A percentile compares a stretch with the other conserved stretches of the same genome.
Evolutionary conservation across 2,113 vertebrate species (phyloP).

Genomic region (Phyllopteryx taeniolatus): DNA sequence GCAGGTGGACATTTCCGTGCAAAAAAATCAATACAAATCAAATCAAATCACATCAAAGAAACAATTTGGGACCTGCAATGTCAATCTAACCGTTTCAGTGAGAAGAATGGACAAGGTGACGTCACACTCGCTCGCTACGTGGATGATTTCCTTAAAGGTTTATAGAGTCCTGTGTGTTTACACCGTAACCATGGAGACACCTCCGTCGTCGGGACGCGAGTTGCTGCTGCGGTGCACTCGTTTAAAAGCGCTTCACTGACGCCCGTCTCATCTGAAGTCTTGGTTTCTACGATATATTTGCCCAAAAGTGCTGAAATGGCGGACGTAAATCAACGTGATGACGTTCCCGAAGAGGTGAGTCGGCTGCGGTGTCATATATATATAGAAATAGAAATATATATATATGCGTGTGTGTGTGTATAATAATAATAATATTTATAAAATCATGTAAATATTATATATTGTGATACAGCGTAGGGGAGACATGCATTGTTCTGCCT

Average conservation of each 20-base stretch:
- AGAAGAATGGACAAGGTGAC: neutral
- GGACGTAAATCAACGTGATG: neutral
- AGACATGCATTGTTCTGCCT: too few species aligned
- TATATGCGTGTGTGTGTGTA: too few species aligned
- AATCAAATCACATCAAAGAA: too few species aligned
- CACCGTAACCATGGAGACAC: slow-evolving; percentile 54
- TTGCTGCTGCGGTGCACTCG: neutral
- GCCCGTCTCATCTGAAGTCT: neutral
- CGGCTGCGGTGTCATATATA: too few species aligned
- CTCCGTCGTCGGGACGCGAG: slow-evolving; percentile 24
- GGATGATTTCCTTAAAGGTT: neutral
- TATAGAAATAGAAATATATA: too few species aligned
- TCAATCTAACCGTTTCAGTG: too few species aligned
- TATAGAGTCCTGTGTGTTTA: neutral
- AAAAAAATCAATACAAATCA: too few species aligned
- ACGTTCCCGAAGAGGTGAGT: neutral
- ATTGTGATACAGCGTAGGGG: too few species aligned
- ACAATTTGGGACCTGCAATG: too few species aligned
- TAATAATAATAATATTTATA: too few species aligned
- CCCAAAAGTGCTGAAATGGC: neutral
- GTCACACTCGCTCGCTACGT: neutral
- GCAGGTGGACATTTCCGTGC: too few species aligned
- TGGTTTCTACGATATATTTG: neutral
- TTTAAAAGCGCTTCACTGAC: neutral
- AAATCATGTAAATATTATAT: too few species aligned